These are phyloP conservation scores for Cancer borealis DNA, from an alignment of 2,888 invertebrate genomes.

Conservation along the genomic window DNA sequence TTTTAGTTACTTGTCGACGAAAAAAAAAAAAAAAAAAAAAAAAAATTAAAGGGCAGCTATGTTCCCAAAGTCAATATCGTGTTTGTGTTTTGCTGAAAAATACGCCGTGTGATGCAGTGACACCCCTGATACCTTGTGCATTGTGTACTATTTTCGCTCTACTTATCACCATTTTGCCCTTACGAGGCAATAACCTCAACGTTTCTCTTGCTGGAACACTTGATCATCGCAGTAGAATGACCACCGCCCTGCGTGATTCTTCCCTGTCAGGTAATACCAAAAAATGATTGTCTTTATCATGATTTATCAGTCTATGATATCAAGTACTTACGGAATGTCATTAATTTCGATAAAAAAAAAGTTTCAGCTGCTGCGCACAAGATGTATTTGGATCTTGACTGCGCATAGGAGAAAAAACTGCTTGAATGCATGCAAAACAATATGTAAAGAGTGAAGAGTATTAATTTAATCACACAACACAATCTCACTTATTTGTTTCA, in stretches of 20 bases:
- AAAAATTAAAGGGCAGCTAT: not conserved
- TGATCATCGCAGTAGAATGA: not conserved
- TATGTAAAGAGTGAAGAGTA: too few species aligned
- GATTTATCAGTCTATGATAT: too few species aligned
- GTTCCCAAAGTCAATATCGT: not conserved
- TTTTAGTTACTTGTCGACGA: not conserved
- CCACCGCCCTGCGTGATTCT: not conserved
- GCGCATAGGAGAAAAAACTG: too few species aligned
- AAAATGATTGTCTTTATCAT: not conserved
- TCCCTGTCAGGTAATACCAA: not conserved
- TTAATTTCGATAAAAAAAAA: too few species aligned
- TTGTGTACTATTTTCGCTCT: not conserved
- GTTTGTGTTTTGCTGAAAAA: not conserved
- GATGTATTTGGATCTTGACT: too few species aligned
- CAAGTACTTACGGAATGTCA: too few species aligned
- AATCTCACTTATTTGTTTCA: too few species aligned
- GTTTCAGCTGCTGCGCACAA: too few species aligned
- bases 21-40: not conserved
- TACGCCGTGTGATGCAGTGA: not conserved
- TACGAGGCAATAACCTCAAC: not conserved
- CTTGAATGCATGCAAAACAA: too few species aligned
- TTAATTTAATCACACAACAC: too few species aligned
- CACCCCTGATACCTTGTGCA: not conserved
- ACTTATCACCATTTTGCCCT: not conserved
- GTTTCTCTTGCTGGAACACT: not conserved